phyloP scores from a whole-genome alignment of 2,888 invertebrate species.

The Drosophila quinaria region DNA sequence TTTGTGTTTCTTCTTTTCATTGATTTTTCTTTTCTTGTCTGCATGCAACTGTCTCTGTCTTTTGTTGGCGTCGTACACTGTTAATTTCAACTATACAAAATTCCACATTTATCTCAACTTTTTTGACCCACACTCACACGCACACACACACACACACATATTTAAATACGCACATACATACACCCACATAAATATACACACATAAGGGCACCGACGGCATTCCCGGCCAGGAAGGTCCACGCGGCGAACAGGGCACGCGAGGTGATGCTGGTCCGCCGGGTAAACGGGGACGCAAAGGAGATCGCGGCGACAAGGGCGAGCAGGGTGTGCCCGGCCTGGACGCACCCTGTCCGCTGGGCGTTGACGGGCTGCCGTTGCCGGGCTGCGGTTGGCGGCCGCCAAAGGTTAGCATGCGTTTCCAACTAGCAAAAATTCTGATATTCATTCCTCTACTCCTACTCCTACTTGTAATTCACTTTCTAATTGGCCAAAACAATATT shows the following conservation, averaged over 20 bases:
- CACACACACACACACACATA: constrained; percentile 11
- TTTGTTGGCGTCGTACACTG: constrained; percentile 58
- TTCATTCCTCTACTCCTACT: background rate
- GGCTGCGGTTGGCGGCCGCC: constrained; percentile 97
- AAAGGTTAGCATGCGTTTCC: constrained; percentile 88
- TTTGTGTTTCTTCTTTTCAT: constrained; percentile 63
- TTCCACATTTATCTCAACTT: constrained; percentile 37
- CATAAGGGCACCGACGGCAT: constrained; percentile 96
- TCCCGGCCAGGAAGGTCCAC: constrained; percentile 96
- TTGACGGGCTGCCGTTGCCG: constrained; percentile 97
- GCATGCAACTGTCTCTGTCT: constrained; percentile 56
- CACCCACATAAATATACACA: constrained; percentile 14
- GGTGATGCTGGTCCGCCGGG: constrained; percentile 92
- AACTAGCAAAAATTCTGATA: constrained; percentile 25
- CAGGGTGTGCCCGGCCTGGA: constrained; percentile 98
- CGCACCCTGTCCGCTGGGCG: constrained; percentile 99
- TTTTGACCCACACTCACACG: constrained; percentile 34
- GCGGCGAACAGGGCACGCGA: constrained; percentile 95
- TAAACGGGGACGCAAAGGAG: constrained; percentile 96
- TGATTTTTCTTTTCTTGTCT: constrained; percentile 53
- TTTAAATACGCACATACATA: constrained; percentile 17
- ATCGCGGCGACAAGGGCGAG: constrained; percentile 96
- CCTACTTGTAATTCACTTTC: constrained; percentile 32
- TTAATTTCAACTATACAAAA: constrained; percentile 41
- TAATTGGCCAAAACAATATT: constrained; percentile 59